A percentile compares a stretch with the other conserved stretches of the same genome.
Conservation (phyloP, 2,113 vertebrate genomes). For the Parus major region DNA sequence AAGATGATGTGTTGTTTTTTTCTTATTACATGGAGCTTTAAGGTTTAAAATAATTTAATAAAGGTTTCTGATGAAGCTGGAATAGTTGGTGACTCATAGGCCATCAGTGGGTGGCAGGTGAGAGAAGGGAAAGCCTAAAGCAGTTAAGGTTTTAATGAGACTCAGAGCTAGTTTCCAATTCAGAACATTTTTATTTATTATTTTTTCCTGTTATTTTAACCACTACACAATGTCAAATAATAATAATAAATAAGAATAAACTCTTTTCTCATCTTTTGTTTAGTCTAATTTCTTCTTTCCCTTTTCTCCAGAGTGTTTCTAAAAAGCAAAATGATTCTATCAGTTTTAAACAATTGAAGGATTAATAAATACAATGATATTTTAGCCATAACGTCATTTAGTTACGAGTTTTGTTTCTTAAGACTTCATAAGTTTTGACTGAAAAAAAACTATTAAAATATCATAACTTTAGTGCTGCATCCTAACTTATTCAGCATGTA, state of each 20-base stretch:
- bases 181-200: conserved; percentile 69
- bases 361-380: background rate
- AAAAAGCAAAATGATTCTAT: background rate
- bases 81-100: conserved; percentile 94
- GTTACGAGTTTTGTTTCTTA: background rate
- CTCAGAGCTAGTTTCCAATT: conserved; percentile 76
- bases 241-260: background rate
- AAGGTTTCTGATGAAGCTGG: conserved; percentile 86
- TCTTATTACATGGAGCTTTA: conserved; percentile 75
- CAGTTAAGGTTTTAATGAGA: conserved; percentile 86
- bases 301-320: conserved; percentile 2
- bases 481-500: background rate
- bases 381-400: background rate
- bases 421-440: background rate
- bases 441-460: background rate
- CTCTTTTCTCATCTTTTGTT: background rate
- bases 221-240: conserved; percentile 32
- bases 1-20: conserved; percentile 67
- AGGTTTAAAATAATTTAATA: conserved; percentile 92
- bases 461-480: background rate
- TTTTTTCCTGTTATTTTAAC: conserved; percentile 80
- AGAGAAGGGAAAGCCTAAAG: conserved; percentile 87
- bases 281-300: conserved; percentile 6
- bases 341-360: background rate
- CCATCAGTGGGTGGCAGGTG: conserved; percentile 92